Evolutionary conservation across 2,797 vertebrate species (phyloP).

Genomic region (Chaetodon trifasciatus): DNA sequence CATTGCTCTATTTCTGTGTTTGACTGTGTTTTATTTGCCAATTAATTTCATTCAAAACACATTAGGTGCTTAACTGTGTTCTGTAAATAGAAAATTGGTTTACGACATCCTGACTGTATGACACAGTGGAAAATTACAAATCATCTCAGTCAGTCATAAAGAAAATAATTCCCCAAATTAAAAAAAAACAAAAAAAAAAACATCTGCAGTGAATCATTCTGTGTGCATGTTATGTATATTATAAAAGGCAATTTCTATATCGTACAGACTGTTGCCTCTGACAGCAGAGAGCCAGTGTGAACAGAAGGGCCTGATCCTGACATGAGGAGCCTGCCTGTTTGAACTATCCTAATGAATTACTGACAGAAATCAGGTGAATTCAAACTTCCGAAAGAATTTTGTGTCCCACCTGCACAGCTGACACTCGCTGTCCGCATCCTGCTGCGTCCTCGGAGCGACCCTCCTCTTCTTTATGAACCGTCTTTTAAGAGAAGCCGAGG

Average conservation of each 20-base stretch:
- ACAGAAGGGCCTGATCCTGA: background rate
- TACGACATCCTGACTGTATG: background rate
- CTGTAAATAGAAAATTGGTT: too few species aligned
- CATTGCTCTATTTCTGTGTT: too few species aligned
- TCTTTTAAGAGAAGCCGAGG: slow-evolving; percentile 76
- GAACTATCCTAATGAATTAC: background rate
- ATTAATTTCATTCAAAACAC: background rate
- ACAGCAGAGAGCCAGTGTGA: background rate
- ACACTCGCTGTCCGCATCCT: slow-evolving; percentile 71
- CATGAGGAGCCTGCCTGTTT: background rate
- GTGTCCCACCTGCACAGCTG: slow-evolving; percentile 78
- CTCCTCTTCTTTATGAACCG: slow-evolving; percentile 75
- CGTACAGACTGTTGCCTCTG: background rate
- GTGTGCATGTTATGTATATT: background rate
- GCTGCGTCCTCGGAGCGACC: slow-evolving; percentile 62
- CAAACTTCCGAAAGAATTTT: background rate
- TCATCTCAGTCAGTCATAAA: background rate
- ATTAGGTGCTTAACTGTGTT: too few species aligned
- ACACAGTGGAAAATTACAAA: background rate
- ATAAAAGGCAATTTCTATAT: too few species aligned
- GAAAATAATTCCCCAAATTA: too few species aligned
- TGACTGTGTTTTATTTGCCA: background rate
- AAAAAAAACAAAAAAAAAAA: too few species aligned
- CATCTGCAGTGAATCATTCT: background rate
- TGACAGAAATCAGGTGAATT: background rate